Conservation (phyloP, 2,888 invertebrate genomes). For the Ophraella communa region DNA sequence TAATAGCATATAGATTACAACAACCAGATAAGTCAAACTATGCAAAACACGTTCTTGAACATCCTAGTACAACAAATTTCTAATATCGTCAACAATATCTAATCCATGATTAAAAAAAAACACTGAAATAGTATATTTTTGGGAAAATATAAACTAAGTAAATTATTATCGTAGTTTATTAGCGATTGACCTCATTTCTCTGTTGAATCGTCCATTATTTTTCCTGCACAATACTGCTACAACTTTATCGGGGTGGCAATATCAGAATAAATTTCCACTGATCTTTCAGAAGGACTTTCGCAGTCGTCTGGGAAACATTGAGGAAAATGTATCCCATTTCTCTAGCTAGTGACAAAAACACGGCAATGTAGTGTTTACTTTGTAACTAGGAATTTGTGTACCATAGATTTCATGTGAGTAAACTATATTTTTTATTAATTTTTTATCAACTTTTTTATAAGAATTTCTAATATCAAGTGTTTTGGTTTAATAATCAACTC, state of each 20-base stretch:
- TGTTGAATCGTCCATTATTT: background rate
- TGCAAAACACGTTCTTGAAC: no score
- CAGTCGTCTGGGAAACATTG: background rate
- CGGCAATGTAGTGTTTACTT: background rate
- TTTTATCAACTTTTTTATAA: no score
- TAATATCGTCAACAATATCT: no score
- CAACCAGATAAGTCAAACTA: no score
- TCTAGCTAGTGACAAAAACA: background rate
- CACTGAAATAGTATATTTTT: no score
- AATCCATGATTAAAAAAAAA: no score
- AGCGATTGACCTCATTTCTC: background rate
- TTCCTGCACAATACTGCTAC: background rate
- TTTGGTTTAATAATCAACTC: no score
- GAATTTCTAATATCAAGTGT: no score
- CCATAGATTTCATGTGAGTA: background rate
- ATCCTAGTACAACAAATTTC: no score
- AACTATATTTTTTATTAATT: no score
- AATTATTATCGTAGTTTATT: background rate
- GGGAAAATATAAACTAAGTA: background rate
- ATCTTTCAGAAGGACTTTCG: slow-evolving; percentile 3
- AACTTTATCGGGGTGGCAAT: background rate
- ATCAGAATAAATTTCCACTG: background rate
- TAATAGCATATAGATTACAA: no score
- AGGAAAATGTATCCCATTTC: background rate
- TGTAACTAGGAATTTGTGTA: background rate